phyloP scores from a whole-genome alignment of 2,888 invertebrate genomes.

The Glaucopsyche alexis region DNA sequence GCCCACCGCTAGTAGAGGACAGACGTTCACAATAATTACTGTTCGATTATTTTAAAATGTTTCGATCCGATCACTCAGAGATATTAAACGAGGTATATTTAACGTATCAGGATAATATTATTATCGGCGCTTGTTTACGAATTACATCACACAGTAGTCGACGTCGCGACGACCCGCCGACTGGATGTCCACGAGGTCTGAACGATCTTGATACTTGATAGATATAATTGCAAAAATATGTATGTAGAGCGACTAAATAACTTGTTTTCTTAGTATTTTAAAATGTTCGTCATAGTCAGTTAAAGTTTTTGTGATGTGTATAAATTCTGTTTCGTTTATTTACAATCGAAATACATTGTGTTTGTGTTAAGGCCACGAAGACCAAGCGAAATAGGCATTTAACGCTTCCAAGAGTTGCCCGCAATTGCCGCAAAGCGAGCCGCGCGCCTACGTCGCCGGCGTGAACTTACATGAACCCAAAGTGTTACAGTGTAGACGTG shows the following conservation, averaged over 20 bases:
- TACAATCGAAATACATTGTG: not conserved
- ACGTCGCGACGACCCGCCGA: conserved; percentile 10
- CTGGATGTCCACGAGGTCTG: conserved; percentile 5
- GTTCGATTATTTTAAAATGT: conserved; percentile 22
- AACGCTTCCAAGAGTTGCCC: no score
- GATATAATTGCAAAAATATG: not conserved
- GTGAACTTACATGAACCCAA: no score
- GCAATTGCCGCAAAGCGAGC: no score
- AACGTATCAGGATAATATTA: conserved; percentile 25
- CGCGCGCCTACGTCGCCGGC: no score
- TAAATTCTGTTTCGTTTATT: not conserved
- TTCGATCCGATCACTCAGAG: not conserved
- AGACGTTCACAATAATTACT: not conserved
- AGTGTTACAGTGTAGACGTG: no score
- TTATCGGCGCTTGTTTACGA: conserved; percentile 27
- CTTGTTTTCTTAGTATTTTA: not conserved
- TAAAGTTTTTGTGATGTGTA: not conserved
- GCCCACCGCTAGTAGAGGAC: not conserved
- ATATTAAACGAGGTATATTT: conserved; percentile 10
- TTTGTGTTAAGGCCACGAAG: no score
- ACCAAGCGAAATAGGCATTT: no score
- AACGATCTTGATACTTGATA: conserved; percentile 10
- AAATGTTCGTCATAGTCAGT: not conserved
- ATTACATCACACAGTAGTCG: conserved; percentile 28
- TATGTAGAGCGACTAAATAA: not conserved